Evolutionary conservation across 2,797 vertebrate genomes (phyloP).

Genomic region (Gobio occitaniae): DNA sequence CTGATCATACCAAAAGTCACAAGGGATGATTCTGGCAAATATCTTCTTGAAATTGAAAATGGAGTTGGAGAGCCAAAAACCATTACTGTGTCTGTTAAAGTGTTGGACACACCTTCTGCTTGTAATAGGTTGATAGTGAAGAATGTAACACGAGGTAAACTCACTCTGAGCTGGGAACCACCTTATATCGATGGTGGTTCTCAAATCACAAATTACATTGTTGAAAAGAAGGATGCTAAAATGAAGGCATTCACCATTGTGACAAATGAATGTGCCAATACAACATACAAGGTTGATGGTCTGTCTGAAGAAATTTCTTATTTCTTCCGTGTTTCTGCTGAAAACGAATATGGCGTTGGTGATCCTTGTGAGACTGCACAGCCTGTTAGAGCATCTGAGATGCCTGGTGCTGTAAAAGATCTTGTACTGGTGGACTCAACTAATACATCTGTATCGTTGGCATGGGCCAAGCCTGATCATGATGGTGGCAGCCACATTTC

Average conservation of each 20-base stretch:
- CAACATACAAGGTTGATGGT: slow-evolving; percentile 86
- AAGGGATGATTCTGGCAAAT: slow-evolving; percentile 94
- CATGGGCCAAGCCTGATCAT: slow-evolving; percentile 94
- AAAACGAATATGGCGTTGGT: slow-evolving; percentile 94
- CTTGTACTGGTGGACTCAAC: slow-evolving; percentile 91
- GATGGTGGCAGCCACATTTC: slow-evolving; percentile 93
- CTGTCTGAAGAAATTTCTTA: slow-evolving; percentile 90
- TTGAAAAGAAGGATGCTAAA: slow-evolving; percentile 95
- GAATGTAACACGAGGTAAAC: slow-evolving; percentile 90
- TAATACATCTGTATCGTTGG: slow-evolving; percentile 89
- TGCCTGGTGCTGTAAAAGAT: slow-evolving; percentile 90
- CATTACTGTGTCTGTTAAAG: slow-evolving; percentile 89
- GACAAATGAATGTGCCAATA: slow-evolving; percentile 87
- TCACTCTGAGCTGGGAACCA: slow-evolving; percentile 94
- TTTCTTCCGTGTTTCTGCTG: slow-evolving; percentile 96
- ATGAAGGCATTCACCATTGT: slow-evolving; percentile 92
- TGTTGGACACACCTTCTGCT: slow-evolving; percentile 92
- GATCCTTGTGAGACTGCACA: slow-evolving; percentile 90
- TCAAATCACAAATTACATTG: slow-evolving; percentile 91
- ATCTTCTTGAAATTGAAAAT: slow-evolving; percentile 95
- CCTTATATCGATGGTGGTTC: slow-evolving; percentile 93
- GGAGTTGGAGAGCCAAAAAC: slow-evolving; percentile 94
- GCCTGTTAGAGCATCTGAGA: slow-evolving; percentile 91
- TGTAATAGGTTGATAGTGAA: slow-evolving; percentile 93
- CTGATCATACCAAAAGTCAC: slow-evolving; percentile 90